Conservation (phyloP, 2,888 invertebrate species). For the Oscheius onirici region DNA sequence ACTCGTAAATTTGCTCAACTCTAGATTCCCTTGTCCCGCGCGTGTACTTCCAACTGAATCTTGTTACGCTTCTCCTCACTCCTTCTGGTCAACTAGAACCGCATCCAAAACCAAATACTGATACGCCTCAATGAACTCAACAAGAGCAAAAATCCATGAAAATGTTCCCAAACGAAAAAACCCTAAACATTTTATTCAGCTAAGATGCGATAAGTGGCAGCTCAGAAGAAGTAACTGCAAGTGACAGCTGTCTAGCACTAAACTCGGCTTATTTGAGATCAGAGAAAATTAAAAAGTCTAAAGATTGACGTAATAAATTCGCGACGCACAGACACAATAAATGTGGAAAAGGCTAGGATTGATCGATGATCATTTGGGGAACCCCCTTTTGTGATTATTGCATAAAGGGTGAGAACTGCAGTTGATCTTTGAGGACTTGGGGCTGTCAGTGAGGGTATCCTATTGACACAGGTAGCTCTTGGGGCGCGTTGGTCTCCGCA, state of each 20-base stretch:
- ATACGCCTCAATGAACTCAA: neutral
- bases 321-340: neutral
- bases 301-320: neutral
- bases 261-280: constrained; percentile 3
- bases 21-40: constrained; percentile 12
- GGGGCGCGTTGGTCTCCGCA: constrained; percentile 30
- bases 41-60: constrained; percentile 24
- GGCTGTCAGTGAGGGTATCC: constrained; percentile 24
- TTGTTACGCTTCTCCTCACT: constrained; percentile 4
- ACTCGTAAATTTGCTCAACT: constrained; percentile 24
- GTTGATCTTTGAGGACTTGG: constrained; percentile 29
- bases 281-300: constrained; percentile 1
- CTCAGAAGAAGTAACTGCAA: constrained; percentile 19
- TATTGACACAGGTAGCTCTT: constrained; percentile 32
- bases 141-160: too few relatives aligned
- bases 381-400: constrained; percentile 22
- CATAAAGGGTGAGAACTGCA: constrained; percentile 11
- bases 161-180: neutral
- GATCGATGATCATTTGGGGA: constrained; percentile 20
- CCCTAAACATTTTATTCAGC: neutral
- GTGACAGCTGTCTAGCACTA: constrained; percentile 14
- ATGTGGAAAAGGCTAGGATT: neutral
- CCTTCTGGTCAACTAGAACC: constrained; percentile 7
- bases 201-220: constrained; percentile 22
- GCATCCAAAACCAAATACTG: constrained; percentile 10